These are phyloP conservation scores for Triplophysa tibetana DNA, from an alignment of 2,113 vertebrate genomes.

Conservation along the genomic window DNA sequence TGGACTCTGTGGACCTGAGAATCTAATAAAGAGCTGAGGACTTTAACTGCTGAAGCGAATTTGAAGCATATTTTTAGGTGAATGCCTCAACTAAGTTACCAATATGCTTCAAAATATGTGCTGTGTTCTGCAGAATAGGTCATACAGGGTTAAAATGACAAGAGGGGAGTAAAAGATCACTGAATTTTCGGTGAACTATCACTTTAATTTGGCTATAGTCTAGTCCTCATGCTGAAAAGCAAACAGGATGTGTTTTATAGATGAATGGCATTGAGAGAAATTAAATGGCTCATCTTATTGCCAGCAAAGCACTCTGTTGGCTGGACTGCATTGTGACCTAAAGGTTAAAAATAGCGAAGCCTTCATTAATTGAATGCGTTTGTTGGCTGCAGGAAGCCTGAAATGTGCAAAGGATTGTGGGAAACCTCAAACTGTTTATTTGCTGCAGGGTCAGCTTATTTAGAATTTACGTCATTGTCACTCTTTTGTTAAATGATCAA, in stretches of 20 bases:
- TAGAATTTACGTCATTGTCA: not conserved
- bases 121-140: too few species aligned
- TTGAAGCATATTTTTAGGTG: too few species aligned
- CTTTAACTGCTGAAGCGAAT: not conserved
- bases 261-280: slow-evolving; percentile 28
- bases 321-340: not conserved
- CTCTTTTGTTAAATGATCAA: not conserved
- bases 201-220: not conserved
- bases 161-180: too few species aligned
- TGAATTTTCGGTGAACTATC: not conserved
- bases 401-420: slow-evolving; percentile 4
- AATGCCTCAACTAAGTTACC: too few species aligned
- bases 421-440: slow-evolving; percentile 15
- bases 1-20: not conserved
- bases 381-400: slow-evolving; percentile 27
- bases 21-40: not conserved
- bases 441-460: not conserved
- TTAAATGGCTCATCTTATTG: slow-evolving; percentile 20
- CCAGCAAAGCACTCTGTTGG: slow-evolving; percentile 22
- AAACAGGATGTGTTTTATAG: not conserved
- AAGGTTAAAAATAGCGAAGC: not conserved
- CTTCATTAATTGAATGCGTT: slow-evolving; percentile 16
- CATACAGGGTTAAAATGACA: too few species aligned
- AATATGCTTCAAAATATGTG: too few species aligned
- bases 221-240: not conserved